phyloP scores from a whole-genome alignment of 2,888 invertebrate species.

The Morpho achilles region DNA sequence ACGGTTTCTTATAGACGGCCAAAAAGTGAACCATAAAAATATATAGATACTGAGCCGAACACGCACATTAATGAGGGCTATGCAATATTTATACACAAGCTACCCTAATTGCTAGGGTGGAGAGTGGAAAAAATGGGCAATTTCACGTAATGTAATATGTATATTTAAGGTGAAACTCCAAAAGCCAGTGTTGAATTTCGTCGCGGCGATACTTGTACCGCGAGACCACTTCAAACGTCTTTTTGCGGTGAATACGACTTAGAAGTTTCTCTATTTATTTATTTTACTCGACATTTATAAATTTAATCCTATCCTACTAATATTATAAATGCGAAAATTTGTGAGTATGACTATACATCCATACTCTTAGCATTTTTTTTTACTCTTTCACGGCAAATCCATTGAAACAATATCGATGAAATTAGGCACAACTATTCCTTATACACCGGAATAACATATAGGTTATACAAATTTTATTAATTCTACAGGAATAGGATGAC shows the following conservation, averaged over 20 bases:
- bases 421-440: no score
- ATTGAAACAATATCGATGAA: no score
- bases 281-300: background rate
- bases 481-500: no score
- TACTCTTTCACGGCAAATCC: no score
- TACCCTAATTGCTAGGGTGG: constrained; percentile 79
- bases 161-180: constrained; percentile 75
- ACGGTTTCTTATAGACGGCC: constrained; percentile 54
- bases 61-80: constrained; percentile 76
- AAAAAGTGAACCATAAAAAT: constrained; percentile 69
- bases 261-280: constrained; percentile 50
- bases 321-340: no score
- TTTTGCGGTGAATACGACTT: constrained; percentile 41
- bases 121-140: constrained; percentile 80
- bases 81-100: constrained; percentile 79
- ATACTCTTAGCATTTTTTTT: no score
- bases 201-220: constrained; percentile 71
- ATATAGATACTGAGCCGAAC: constrained; percentile 67
- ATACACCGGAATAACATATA: no score
- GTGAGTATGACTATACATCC: no score
- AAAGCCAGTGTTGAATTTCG: constrained; percentile 63
- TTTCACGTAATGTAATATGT: constrained; percentile 80
- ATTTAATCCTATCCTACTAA: background rate
- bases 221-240: constrained; percentile 72
- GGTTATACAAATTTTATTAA: no score